phyloP scores from a whole-genome alignment of 1,140 invertebrate genomes.

The Armadillidium nasatum region DNA sequence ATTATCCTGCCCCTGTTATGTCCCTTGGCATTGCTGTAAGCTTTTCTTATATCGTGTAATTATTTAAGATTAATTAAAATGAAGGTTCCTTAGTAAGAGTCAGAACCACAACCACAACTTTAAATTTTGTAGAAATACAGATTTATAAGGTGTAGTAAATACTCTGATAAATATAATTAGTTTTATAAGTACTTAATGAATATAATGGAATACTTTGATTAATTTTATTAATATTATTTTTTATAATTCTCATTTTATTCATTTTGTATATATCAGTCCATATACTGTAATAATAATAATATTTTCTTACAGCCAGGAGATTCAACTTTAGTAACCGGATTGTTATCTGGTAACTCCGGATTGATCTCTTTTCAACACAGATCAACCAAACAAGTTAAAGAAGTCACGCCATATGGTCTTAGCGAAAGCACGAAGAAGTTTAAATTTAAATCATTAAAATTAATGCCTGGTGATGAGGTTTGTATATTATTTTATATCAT shows the following conservation, averaged over 20 bases:
- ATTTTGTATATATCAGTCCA: no score
- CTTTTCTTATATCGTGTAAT: conserved; percentile 32
- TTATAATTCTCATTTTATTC: no score
- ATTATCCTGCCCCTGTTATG: conserved; percentile 83
- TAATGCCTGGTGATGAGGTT: neutral
- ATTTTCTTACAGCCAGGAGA: neutral
- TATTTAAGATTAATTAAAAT: no score
- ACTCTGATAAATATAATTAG: no score
- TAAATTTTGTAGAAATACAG: no score
- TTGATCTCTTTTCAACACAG: neutral
- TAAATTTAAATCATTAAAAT: neutral
- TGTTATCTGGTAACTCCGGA: neutral
- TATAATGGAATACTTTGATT: no score
- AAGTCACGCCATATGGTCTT: neutral
- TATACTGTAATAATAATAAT: no score
- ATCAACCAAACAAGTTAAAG: neutral
- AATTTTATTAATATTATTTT: no score
- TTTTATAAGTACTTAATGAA: no score
- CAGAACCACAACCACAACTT: no score
- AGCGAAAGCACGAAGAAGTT: neutral
- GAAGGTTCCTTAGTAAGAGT: no score
- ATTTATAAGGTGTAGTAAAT: no score
- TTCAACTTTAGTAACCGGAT: neutral
- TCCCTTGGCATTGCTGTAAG: conserved; percentile 74
- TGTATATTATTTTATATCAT: neutral